Evolutionary conservation across 1,140 invertebrate species (phyloP), one percentile per base, ranked within the genome.

Genomic region (Argopecten irradians): DNA sequence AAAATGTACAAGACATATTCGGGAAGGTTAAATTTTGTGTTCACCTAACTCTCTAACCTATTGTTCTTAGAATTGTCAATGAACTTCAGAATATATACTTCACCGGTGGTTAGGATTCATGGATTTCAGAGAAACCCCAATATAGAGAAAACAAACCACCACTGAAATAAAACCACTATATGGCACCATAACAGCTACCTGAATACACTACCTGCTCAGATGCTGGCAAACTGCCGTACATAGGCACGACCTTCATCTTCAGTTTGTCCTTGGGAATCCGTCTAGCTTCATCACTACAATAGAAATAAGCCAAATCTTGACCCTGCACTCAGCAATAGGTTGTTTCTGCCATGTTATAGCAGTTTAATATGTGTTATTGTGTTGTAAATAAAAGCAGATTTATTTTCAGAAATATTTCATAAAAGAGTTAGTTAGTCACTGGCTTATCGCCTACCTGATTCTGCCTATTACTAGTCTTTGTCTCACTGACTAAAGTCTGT

Each of bases 141-240:
- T 19, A 32, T 87, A 86, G 13, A 34, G 34, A 14, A 7, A 86
- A 34, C n/a, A 0, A 0, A 33, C 32, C 55, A 43, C 33, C 19
- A 9, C 28, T 85, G 16, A 41, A 86, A 85, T 86, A 87, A 16
- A 1, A 19, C 16, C 19, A 41, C 36, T 46, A 11, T 9, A 9
- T 34, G 13, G 35, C 34, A 19, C 83, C 71, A 84, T 32, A 19
- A 22, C 39, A 39, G 33, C n/a, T n/a, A n/a, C n/a, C n/a, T n/a
- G n/a, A n/a, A n/a, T n/a, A 88, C 41, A 28, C 84, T 22, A 96
- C 95, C 92, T 96, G 96, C 91, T 98, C 98, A 71, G 97, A 96
- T 92, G 97, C 97, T 0, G 98, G 97, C 86, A 99, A 95, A 87
- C 98, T 97, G 32, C 98, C 98, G 95, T 99, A 99, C 97, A 99